Conservation (phyloP, 1,140 invertebrate species). For the Colletes gigas region DNA sequence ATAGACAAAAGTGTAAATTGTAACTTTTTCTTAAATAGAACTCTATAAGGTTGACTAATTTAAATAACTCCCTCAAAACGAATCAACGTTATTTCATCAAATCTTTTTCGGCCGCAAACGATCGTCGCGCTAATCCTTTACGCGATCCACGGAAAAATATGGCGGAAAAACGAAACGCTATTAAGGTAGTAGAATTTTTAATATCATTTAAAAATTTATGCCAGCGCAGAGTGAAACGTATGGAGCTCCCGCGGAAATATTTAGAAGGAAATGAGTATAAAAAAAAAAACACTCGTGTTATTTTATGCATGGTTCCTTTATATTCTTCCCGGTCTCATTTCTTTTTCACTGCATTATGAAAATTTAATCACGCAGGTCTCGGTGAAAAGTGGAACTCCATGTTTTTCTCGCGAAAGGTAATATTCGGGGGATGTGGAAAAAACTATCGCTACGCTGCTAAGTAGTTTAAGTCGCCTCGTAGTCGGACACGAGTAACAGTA, state of each 20-base stretch:
- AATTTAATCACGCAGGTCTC: background rate
- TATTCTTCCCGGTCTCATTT: background rate
- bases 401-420: background rate
- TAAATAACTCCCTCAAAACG: no score
- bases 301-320: background rate
- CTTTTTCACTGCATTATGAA: background rate
- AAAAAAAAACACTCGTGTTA: background rate
- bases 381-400: background rate
- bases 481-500: background rate
- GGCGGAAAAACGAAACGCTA: background rate
- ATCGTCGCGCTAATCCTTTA: no score
- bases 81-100: no score
- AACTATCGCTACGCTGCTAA: constrained; percentile 8
- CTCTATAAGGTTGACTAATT: no score
- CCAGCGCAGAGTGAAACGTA: background rate
- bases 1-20: no score
- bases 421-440: background rate
- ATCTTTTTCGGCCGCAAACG: no score
- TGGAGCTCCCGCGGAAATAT: background rate
- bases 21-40: no score
- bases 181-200: background rate
- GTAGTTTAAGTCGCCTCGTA: constrained; percentile 8
- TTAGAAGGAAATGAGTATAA: background rate
- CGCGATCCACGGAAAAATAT: background rate
- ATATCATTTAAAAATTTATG: background rate